Evolutionary conservation across 2,888 invertebrate species (phyloP).

Genomic region (Coelogynopora nodosa): DNA sequence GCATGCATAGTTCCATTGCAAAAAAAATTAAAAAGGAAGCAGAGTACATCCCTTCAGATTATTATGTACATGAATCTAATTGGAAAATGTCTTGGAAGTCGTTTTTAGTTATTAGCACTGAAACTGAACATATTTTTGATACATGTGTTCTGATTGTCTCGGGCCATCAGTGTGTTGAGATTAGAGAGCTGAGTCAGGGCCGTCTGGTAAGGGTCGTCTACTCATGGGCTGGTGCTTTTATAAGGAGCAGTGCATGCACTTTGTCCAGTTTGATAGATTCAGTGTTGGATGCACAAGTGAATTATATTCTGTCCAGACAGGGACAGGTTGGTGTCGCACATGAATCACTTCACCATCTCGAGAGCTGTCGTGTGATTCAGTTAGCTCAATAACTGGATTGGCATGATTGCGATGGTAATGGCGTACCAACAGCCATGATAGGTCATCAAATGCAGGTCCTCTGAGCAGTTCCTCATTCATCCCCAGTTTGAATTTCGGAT

Average conservation of each 20-base stretch:
- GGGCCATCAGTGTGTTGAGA: not conserved
- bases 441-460: slow-evolving; percentile 7
- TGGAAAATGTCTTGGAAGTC: too few relatives aligned
- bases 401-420: slow-evolving; percentile 16
- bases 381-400: slow-evolving; percentile 24
- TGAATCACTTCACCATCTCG: not conserved
- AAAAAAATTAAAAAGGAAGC: too few relatives aligned
- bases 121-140: too few relatives aligned
- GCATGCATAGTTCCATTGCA: too few relatives aligned
- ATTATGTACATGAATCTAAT: too few relatives aligned
- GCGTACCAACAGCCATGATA: slow-evolving; percentile 6
- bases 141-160: not conserved
- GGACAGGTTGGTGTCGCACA: not conserved
- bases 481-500: not conserved
- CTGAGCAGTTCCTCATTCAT: slow-evolving; percentile 26
- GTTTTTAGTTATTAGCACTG: too few relatives aligned
- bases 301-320: not conserved
- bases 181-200: not conserved
- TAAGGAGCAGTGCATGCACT: not conserved
- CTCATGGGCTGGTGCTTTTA: not conserved
- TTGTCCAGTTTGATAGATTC: not conserved
- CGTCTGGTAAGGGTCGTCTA: not conserved
- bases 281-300: not conserved
- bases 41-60: too few relatives aligned
- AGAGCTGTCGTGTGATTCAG: slow-evolving; percentile 9